phyloP scores from a whole-genome alignment of 2,888 invertebrate genomes.

The Euclidia mi region DNA sequence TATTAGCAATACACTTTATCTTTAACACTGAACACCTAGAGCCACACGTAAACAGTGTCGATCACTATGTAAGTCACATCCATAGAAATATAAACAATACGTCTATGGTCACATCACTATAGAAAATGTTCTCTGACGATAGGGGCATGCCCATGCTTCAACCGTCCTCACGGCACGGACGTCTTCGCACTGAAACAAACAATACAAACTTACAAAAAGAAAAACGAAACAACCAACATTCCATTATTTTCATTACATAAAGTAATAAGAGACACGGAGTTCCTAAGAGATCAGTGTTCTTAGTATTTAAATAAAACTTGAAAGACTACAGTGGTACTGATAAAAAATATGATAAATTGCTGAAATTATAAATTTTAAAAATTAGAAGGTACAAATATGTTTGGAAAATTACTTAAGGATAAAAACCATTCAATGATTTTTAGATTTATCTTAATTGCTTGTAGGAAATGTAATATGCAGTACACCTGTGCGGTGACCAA shows the following conservation, averaged over 20 bases:
- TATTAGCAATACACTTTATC: background rate
- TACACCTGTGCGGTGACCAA: too few relatives aligned
- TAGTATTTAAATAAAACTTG: too few relatives aligned
- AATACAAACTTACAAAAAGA: constrained; percentile 13
- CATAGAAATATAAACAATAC: too few relatives aligned
- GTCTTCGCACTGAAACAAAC: constrained; percentile 83
- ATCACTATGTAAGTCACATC: too few relatives aligned
- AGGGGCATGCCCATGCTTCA: constrained; percentile 63
- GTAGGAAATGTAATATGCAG: too few relatives aligned
- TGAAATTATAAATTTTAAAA: too few relatives aligned
- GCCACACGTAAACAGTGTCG: constrained; percentile 12
- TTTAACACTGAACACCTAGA: constrained; percentile 29
- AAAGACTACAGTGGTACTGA: too few relatives aligned
- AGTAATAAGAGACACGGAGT: background rate
- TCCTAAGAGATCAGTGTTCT: background rate
- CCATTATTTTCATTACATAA: background rate
- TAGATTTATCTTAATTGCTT: too few relatives aligned
- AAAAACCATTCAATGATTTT: too few relatives aligned
- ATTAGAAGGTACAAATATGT: too few relatives aligned
- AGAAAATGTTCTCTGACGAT: constrained; percentile 77
- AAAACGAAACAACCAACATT: background rate
- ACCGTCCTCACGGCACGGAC: constrained; percentile 83
- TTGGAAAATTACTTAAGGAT: too few relatives aligned
- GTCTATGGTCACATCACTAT: constrained; percentile 43
- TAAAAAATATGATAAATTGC: too few relatives aligned